A percentile compares a stretch with the other conserved stretches of the same genome.
These are phyloP conservation scores for Myiotriccus ornatus DNA, from an alignment of 2,797 vertebrate species.

Conservation along the genomic window DNA sequence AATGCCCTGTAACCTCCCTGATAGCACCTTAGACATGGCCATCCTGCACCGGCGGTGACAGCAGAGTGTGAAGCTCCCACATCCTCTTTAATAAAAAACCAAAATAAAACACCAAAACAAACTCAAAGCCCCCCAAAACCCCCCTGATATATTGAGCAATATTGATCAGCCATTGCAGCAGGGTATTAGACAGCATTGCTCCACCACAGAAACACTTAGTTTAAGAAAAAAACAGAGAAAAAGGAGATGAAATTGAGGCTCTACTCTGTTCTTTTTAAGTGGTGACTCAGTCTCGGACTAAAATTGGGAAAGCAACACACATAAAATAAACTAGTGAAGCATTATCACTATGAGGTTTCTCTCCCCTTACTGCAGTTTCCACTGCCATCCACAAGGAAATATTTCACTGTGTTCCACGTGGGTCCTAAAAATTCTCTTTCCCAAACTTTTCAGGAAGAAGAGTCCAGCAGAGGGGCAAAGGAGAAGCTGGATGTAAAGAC, in stretches of 20 bases:
- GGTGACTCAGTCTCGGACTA: neutral
- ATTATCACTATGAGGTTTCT: neutral
- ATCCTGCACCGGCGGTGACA: conserved; percentile 66
- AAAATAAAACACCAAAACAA: neutral
- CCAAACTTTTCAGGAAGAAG: neutral
- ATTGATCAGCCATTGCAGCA: neutral
- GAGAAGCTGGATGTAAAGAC: neutral
- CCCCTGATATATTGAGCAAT: neutral
- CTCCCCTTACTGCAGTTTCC: neutral
- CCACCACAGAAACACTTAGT: neutral
- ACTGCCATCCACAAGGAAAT: neutral
- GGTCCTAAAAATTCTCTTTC: neutral
- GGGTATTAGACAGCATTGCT: neutral
- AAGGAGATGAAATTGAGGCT: neutral
- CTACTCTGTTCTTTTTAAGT: neutral
- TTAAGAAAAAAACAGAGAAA: neutral
- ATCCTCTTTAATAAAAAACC: neutral
- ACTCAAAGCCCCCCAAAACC: neutral
- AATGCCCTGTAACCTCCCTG: conserved; percentile 69
- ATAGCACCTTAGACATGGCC: conserved; percentile 56
- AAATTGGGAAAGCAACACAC: neutral
- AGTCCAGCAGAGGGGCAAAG: neutral
- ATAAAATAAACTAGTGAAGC: neutral
- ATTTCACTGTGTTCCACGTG: neutral
- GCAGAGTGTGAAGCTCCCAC: neutral